Evolutionary conservation across 2,888 invertebrate genomes (phyloP), one percentile per base, ranked within the genome.

Genomic region (Leptinotarsa peninsularis): DNA sequence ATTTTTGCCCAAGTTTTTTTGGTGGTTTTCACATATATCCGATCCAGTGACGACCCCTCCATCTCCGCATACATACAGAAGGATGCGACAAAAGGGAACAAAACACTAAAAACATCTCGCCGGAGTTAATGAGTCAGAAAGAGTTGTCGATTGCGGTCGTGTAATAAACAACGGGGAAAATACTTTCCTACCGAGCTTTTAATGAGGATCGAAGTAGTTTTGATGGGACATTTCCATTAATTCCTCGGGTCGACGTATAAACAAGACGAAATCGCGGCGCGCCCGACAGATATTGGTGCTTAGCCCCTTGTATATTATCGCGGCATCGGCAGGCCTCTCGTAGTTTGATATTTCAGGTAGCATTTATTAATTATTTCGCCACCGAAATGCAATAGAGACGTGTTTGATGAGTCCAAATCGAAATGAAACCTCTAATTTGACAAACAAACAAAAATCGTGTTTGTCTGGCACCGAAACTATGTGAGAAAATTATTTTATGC

Each of bases 151-250:
- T 54, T 75, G 71, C 54, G 60, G 18, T 63, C 56, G 71, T 75
- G 50, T 63, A 54, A 75, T 71, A 75, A 75, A 71, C 74, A 71
- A 75, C 52, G 50, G 56, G 23, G 71, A 52, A 66, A 63, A 71
- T 49, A 74, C 60, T 70, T 74, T 60, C 27, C 60, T 60, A 60
- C 63, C 33, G 63, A 89, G 90, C 90, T 90, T 90, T 90, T 91
- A 91, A 91, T 91, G 91, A 91, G 89, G 88, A 89, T 88, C 88
- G 88, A 90, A 91, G 91, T 91, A 89, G 91, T 90, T 91, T 67
- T 90, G 91, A 91, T 91, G 91, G 91, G 91, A 91, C 91, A 91
- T 90, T 90, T 89, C 88, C 89, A 91, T 91, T 90, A 63, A 63
- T 63, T 63, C 27, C 18, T 63, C n/a, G 63, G 90, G 90, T 89